Base-by-base conservation (phyloP, 2,888 invertebrate species). In the Apotomis turbidana region DNA sequence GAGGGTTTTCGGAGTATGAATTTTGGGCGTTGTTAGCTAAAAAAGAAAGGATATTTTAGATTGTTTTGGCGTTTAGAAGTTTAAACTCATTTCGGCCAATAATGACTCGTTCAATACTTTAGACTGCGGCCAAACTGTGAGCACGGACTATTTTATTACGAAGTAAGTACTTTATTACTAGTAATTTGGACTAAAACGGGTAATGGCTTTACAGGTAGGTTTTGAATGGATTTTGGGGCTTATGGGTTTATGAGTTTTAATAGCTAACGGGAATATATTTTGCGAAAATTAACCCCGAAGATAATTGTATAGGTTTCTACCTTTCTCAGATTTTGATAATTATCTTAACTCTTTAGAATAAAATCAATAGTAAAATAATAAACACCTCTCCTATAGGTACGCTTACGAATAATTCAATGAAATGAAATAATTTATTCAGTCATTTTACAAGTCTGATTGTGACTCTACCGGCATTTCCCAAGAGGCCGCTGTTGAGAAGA, bases 71-170 rank as follows among this genome's bases (percentile, higher is more conserved):
- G 5, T 8, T 12, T 63, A 6, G 10, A 57, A 71, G 46, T 72
- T 72, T 68, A 72, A 72, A 72, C 68, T 68, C 62, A 63, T 72
- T 72, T 13, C 46, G 36, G 41, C 58, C 72, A 72, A 72, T 72
- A 72, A 72, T 72, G 68, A 72, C 13, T 41, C 72, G 72, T 68
- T 72, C 72, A 72, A 72, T 72, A 72, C 72, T 57, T 57, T 5
- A 58, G 58, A 46, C 66, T 71, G 71, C 63, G 72, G 72, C 68
- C 68, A 68, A 27, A 58, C 68, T 54, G 15, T 72, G 68, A 72
- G 72, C 38, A 67, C 60, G 38, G 46, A 58, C 68, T 72, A 62
- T 68, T 72, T 68, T 72, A 72, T 72, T 71, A 68, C 36, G 12
- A 10, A 54, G 58, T 60, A 71, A 59, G 54, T 55, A 64, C 68